phyloP scores from a whole-genome alignment of 2,888 invertebrate genomes.

The Eilema caniola region DNA sequence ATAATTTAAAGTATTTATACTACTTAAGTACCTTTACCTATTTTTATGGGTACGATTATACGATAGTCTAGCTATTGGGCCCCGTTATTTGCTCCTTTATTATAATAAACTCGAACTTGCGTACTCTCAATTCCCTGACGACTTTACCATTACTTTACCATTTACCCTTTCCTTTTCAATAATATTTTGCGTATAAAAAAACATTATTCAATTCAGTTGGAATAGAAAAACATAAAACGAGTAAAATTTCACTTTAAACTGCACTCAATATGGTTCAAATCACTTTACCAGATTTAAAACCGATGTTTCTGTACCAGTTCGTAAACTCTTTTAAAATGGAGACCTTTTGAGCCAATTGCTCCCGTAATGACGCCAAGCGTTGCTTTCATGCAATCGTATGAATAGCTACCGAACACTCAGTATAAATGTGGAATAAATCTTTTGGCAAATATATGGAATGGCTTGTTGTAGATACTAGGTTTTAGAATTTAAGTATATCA shows the following conservation, averaged over 20 bases:
- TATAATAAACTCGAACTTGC: not conserved
- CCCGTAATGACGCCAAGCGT: not conserved
- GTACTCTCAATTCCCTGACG: not conserved
- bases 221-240: not conserved
- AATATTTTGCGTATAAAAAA: slow-evolving; percentile 2
- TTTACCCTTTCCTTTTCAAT: not conserved
- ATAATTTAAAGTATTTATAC: too few relatives aligned
- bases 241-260: not conserved
- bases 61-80: too few relatives aligned
- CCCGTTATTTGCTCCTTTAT: not conserved
- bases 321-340: slow-evolving; percentile 4
- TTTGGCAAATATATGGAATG: not conserved
- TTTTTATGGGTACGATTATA: too few relatives aligned
- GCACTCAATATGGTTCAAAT: not conserved
- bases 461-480: not conserved
- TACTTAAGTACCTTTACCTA: too few relatives aligned
- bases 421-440: not conserved
- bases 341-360: slow-evolving; percentile 4
- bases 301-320: not conserved
- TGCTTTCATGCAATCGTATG: slow-evolving; percentile 1
- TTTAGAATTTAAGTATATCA: not conserved
- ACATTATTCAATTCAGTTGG: not conserved
- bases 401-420: not conserved
- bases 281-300: not conserved
- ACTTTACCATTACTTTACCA: not conserved